Evolutionary conservation across 1,140 invertebrate genomes (phyloP).

Genomic region (Agraylea sexmaculata): DNA sequence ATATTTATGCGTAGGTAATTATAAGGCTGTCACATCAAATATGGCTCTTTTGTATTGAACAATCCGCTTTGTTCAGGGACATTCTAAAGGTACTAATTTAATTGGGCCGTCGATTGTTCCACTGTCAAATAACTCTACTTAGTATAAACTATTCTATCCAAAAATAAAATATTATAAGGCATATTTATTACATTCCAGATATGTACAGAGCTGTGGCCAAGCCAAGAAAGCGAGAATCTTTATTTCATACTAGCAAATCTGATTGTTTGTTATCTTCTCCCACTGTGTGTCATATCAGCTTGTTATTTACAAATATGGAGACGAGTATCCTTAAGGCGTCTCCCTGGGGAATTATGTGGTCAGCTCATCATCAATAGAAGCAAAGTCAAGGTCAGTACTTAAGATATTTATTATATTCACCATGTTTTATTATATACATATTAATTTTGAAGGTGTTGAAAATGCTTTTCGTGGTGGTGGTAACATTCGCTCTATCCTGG

Average conservation of each 20-base stretch:
- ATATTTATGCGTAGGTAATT: too few relatives aligned
- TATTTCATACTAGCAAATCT: constrained; percentile 47
- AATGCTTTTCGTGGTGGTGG: constrained; percentile 52
- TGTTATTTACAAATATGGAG: constrained; percentile 46
- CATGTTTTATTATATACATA: background rate
- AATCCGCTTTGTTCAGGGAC: too few relatives aligned
- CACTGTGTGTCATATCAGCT: constrained; percentile 37
- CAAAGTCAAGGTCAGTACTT: constrained; percentile 19
- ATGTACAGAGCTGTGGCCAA: constrained; percentile 39
- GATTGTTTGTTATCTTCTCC: constrained; percentile 46
- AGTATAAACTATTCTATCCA: too few relatives aligned
- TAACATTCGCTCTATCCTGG: constrained; percentile 54
- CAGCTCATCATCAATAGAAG: constrained; percentile 21
- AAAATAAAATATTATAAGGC: too few relatives aligned
- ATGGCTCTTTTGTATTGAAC: too few relatives aligned
- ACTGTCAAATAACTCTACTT: too few relatives aligned
- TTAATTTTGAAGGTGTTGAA: constrained; percentile 37
- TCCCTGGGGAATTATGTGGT: constrained; percentile 24
- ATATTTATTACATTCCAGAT: too few relatives aligned
- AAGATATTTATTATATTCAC: constrained; percentile 4
- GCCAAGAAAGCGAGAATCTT: constrained; percentile 28
- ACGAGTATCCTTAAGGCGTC: constrained; percentile 28
- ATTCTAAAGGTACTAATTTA: too few relatives aligned
- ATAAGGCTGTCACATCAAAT: too few relatives aligned
- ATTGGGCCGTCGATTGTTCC: too few relatives aligned